A percentile compares a stretch with the other conserved stretches of the same genome.
Evolutionary conservation across 2,888 invertebrate species (phyloP).

Genomic region (Mythimna vitellina): DNA sequence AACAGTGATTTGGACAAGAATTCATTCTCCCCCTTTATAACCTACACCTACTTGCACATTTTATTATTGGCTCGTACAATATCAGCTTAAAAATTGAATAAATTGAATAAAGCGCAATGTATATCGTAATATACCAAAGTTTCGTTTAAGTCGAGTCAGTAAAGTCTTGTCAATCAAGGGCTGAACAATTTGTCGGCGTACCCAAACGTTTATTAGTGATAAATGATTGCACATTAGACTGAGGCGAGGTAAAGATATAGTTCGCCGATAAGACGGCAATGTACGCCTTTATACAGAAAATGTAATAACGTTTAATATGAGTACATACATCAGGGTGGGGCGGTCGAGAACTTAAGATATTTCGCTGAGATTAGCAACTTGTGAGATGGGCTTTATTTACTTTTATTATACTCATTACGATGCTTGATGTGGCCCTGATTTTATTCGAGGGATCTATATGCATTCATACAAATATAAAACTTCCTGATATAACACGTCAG

Average conservation of each 20-base stretch:
- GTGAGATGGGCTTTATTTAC: constrained; percentile 40
- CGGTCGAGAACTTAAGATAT: constrained; percentile 31
- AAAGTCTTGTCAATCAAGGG: constrained; percentile 45
- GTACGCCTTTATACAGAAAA: constrained; percentile 28
- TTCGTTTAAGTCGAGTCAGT: background rate
- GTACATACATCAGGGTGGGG: constrained; percentile 40
- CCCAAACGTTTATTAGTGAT: constrained; percentile 46
- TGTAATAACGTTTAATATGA: constrained; percentile 30
- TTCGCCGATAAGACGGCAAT: constrained; percentile 37
- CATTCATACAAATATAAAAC: constrained; percentile 8
- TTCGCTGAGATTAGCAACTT: constrained; percentile 16
- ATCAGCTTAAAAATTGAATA: background rate
- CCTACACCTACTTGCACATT: no score
- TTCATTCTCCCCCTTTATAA: background rate
- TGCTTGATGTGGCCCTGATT: background rate
- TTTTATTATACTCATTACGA: constrained; percentile 6
- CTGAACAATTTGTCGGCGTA: constrained; percentile 59
- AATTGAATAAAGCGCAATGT: constrained; percentile 6
- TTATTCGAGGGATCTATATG: background rate
- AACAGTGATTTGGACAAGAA: background rate
- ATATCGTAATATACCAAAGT: background rate
- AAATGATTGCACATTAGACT: constrained; percentile 58
- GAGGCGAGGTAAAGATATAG: constrained; percentile 43
- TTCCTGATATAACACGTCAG: background rate
- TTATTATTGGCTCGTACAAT: background rate